Percentiles rank a stretch among this genome's conserved stretches.
These are phyloP conservation scores for Monarcha castaneiventris DNA, from an alignment of 2,113 vertebrate genomes.

Conservation along the genomic window DNA sequence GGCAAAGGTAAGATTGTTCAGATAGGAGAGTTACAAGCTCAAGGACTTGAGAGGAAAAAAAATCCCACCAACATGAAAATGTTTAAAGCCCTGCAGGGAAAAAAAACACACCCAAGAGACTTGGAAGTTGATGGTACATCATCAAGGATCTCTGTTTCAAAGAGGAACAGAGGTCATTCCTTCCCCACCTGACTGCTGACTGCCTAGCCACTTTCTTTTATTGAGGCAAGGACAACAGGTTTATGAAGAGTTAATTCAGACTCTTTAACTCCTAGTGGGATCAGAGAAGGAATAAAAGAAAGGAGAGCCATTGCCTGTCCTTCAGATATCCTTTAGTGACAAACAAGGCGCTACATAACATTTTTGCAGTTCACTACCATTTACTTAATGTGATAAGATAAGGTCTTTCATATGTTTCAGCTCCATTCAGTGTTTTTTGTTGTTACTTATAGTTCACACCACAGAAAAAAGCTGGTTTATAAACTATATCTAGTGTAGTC, in stretches of 20 bases:
- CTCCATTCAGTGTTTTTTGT: background rate
- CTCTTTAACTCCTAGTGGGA: background rate
- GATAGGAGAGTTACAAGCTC: background rate
- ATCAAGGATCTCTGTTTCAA: background rate
- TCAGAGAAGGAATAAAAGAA: background rate
- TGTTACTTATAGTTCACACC: background rate
- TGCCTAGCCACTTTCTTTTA: background rate
- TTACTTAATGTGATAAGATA: background rate
- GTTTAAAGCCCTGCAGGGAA: background rate
- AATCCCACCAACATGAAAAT: background rate
- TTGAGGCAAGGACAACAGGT: background rate
- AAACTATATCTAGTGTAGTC: background rate
- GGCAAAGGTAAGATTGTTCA: background rate
- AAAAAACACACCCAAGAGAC: background rate
- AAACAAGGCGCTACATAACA: background rate
- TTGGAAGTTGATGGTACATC: background rate
- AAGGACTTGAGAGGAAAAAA: background rate
- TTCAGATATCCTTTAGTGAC: background rate
- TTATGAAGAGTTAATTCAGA: background rate
- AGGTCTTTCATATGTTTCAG: background rate
- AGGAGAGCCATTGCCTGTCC: background rate
- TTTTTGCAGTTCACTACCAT: background rate
- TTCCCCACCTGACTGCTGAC: background rate
- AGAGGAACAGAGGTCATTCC: background rate
- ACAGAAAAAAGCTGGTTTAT: background rate